Percentiles rank a stretch among this genome's conserved stretches.
These are phyloP conservation scores for Oscheius sp. DNA, from an alignment of 1,140 invertebrate species.

Conservation along the genomic window DNA sequence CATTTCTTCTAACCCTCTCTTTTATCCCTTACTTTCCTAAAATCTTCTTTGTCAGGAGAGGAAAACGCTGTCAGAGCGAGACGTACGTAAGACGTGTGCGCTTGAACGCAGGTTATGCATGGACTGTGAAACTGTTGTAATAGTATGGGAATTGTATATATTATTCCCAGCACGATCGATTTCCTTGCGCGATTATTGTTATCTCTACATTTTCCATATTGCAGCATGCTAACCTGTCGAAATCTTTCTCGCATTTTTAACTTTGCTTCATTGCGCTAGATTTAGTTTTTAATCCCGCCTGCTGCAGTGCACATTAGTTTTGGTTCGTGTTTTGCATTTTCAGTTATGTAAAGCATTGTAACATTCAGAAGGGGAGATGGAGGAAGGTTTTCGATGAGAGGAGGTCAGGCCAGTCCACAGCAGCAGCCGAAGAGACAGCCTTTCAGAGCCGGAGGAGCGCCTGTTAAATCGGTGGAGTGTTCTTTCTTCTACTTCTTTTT, in stretches of 20 bases:
- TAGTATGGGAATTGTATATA: not conserved
- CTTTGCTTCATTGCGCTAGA: constrained; percentile 6
- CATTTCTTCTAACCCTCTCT: not conserved
- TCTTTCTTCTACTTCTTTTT: too few species aligned
- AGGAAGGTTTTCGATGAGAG: constrained; percentile 22
- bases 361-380: constrained; percentile 18
- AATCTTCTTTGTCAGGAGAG: constrained; percentile 4
- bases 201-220: too few species aligned
- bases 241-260: too few species aligned
- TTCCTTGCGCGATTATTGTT: not conserved
- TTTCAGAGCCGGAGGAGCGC: not conserved
- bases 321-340: not conserved
- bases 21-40: not conserved
- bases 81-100: constrained; percentile 5
- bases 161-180: not conserved
- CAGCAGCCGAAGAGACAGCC: not conserved
- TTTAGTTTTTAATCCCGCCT: constrained; percentile 1
- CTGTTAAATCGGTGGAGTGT: not conserved
- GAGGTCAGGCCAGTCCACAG: constrained; percentile 5
- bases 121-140: not conserved
- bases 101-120: constrained; percentile 2
- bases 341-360: too few species aligned
- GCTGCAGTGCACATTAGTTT: not conserved
- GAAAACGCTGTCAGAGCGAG: constrained; percentile 3
- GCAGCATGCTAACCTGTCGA: too few species aligned